Base-by-base conservation (phyloP, 2,797 vertebrate genomes). In the Okamejei kenojei region DNA sequence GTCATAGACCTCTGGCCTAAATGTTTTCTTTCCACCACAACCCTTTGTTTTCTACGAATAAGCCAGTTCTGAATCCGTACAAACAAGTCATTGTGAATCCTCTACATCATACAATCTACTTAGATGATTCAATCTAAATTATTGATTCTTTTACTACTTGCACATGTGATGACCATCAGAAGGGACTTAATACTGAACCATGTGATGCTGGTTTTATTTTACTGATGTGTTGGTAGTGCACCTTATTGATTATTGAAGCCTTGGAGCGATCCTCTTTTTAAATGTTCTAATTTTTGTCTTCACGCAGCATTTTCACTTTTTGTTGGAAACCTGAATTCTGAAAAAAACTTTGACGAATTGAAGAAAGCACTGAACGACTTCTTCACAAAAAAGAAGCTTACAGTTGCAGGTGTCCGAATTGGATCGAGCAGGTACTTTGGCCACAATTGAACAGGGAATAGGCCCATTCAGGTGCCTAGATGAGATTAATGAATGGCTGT, bases 341-440 rank as follows among this genome's bases (percentile, higher is more conserved):
- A 94, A 93, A 98, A 98, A 94, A 97, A 98, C n/a, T 98, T 95
- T 63, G 97, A 98, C 0, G 98, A 99, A 94, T 94, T 99, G 93
- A 99, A 98, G 94, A 93, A 95, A 0, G 95, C 95, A 2, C 93
- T 99, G 92, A 95, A 95, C 54, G 98, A 97, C 23, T 97, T 99
- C 96, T 99, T 99, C 94, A 94, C 96, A 35, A 99, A 99, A 95
- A 98, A 99, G 73, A 95, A 95, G 26, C 96, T 99, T 3, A 96
- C 97, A 80, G 95, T 97, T 65, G 94, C 94, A 21, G 98, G 98
- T 78, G 97, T 99, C 93, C 97, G 98, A 93, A 96, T 99, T 79
- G 98, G 98, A n/a, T 95, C 94, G 45, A 96, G 96, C 93, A 99
- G 96, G 99, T 99, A 95, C 96, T 13, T 79, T 74, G 7, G 71